Base-by-base conservation (phyloP, 2,888 invertebrate genomes). In the Lacanobia wlatinum region DNA sequence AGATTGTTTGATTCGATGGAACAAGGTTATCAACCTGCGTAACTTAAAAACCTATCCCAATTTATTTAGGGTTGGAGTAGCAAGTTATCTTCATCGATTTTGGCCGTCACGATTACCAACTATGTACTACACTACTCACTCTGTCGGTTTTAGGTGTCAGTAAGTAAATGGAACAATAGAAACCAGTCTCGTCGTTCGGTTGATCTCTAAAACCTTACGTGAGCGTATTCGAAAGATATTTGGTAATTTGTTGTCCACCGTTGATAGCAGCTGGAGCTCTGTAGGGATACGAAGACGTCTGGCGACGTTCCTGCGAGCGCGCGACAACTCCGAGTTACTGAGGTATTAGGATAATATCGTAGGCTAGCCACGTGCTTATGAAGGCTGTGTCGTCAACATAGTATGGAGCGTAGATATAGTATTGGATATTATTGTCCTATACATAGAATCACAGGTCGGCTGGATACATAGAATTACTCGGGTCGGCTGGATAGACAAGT, bases 151-250 rank as follows among this genome's bases (percentile, higher is more conserved):
- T n/a, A 28, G 28, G 28, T 28, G 28, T 28, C 28, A 28, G 28
- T 3, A 1, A 28, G 28, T 28, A 28, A 28, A 28, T 28, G 28
- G 3, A 28, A 28, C 6, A 34, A 34, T 3, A 34, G 34, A 59
- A 43, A 43, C 21, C 3, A 28, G 16, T 14, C 18, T 12, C 48
- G 12, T 18, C 21, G 9, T 1, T 8, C 18, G 10, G 48, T 40
- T 40, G 34, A 73, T 48, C 55, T 23, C 38, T 53, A 21, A 48
- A 48, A 48, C 23, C 16, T 12, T 48, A 55, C 28, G 10, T 21
- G 53, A 14, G 28, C 61, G 38, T 55, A 48, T 61, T 18, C 21
- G 8, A 55, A 61, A 53, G 48, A 60, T 75, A 60, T 75, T 74
- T 12, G 23, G 43, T 23, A 34, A 76, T 61, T 56, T n/a, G 28